A percentile compares a stretch with the other conserved stretches of the same genome.
Conservation (phyloP, 2,888 invertebrate species). For the Aporophyla lueneburgensis region DNA sequence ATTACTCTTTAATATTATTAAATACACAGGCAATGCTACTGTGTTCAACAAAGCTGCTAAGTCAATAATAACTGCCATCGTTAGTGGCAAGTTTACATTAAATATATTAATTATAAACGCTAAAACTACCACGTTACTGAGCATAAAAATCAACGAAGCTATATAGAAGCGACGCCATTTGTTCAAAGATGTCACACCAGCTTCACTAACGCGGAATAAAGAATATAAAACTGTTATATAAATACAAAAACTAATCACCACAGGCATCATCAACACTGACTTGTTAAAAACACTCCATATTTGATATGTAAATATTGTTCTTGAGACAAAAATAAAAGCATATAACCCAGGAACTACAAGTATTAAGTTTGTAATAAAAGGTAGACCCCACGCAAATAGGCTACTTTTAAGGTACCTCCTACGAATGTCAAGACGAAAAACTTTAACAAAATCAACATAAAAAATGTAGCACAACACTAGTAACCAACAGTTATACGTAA, state of each 20-base stretch:
- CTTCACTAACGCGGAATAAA: background rate
- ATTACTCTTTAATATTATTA: conserved; percentile 17
- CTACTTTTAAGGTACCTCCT: conserved; percentile 22
- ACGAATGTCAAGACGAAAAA: conserved; percentile 15
- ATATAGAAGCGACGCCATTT: conserved; percentile 32
- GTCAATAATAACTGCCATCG: conserved; percentile 7
- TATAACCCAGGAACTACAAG: background rate
- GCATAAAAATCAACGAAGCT: conserved; percentile 27
- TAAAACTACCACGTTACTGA: conserved; percentile 11
- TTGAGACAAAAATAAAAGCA: background rate
- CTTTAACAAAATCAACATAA: conserved; percentile 32
- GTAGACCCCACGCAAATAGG: conserved; percentile 30
- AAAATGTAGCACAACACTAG: conserved; percentile 24
- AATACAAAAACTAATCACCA: conserved; percentile 4
- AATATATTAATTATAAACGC: conserved; percentile 8
- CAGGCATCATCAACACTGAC: background rate
- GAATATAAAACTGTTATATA: conserved; percentile 10
- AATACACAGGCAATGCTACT: conserved; percentile 8
- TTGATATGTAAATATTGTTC: background rate
- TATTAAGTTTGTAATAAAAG: background rate
- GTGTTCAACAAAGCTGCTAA: conserved; percentile 23
- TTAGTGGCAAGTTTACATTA: background rate
- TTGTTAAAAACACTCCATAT: background rate
- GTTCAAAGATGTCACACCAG: background rate
- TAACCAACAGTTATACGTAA: conserved; percentile 23